These are phyloP conservation scores for Ammospiza nelsoni DNA, from an alignment of 2,113 vertebrate species.

Conservation along the genomic window DNA sequence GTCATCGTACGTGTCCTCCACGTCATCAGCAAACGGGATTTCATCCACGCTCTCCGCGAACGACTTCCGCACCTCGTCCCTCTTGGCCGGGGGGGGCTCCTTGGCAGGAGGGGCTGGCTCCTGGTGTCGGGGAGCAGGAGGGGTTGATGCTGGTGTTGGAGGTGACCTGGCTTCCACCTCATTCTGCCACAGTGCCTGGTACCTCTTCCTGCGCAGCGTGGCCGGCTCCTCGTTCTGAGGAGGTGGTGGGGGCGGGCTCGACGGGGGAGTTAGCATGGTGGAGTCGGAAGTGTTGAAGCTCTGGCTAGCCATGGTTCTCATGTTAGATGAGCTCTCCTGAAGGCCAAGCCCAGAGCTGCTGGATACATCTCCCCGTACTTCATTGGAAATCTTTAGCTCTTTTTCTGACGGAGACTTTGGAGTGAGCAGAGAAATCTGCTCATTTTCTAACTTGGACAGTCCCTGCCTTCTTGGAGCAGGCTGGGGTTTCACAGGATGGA, in stretches of 20 bases:
- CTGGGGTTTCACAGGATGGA: conserved; percentile 66
- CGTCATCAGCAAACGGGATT: conserved; percentile 96
- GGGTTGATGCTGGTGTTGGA: conserved; percentile 16
- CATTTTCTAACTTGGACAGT: conserved; percentile 79
- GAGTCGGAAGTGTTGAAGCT: conserved; percentile 92
- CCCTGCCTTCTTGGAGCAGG: conserved; percentile 81
- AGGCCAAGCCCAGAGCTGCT: conserved; percentile 92
- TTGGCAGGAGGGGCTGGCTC: conserved; percentile 17
- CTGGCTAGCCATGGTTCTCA: conserved; percentile 84
- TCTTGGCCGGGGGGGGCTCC: conserved; percentile 73
- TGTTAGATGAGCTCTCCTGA: conserved; percentile 87
- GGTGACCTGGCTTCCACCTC: conserved; percentile 59
- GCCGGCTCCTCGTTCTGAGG: conserved; percentile 91
- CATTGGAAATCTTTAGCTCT: conserved; percentile 74
- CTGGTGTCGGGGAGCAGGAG: neutral
- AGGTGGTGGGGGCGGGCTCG: conserved; percentile 92
- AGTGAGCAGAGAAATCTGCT: conserved; percentile 75
- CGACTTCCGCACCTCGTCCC: conserved; percentile 82
- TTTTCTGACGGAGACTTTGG: conserved; percentile 78
- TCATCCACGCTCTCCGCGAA: conserved; percentile 96
- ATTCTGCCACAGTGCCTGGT: conserved; percentile 79
- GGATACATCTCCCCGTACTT: conserved; percentile 83
- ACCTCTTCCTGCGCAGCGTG: conserved; percentile 78
- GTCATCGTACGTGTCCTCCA: conserved; percentile 91
- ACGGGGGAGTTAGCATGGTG: conserved; percentile 94